These are phyloP conservation scores for Drosophila neocordata DNA, from an alignment of 1,140 invertebrate species.

Conservation along the genomic window DNA sequence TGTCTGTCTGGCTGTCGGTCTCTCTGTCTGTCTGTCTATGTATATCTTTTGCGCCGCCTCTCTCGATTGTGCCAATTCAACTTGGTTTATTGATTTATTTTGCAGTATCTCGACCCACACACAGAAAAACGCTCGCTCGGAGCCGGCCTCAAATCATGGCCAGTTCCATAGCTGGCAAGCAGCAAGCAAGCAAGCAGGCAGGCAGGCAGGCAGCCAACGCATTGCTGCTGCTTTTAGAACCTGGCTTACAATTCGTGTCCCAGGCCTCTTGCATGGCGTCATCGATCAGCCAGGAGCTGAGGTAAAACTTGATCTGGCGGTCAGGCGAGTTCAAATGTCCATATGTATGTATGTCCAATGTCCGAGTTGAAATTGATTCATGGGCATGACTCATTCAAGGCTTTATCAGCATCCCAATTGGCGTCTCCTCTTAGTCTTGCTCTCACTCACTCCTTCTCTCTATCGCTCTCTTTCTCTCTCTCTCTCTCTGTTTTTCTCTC, in stretches of 20 bases:
- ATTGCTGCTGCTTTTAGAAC: background rate
- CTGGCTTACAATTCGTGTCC: background rate
- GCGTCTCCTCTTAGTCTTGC: background rate
- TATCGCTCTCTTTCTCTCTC: background rate
- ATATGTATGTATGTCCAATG: slow-evolving; percentile 13
- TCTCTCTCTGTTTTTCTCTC: background rate
- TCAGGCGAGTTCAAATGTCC: slow-evolving; percentile 62
- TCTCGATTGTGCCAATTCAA: slow-evolving; percentile 48
- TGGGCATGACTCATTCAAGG: slow-evolving; percentile 58
- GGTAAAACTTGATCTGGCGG: slow-evolving; percentile 41
- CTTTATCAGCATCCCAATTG: slow-evolving; percentile 55
- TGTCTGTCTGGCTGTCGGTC: slow-evolving; percentile 43
- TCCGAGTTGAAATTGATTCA: slow-evolving; percentile 61
- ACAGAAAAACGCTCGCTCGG: slow-evolving; percentile 23
- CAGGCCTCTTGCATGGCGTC: slow-evolving; percentile 24
- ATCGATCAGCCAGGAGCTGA: slow-evolving; percentile 20
- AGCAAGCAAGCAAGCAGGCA: too few species aligned
- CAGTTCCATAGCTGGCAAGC: slow-evolving; percentile 31
- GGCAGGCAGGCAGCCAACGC: slow-evolving; percentile 38
- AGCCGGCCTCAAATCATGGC: slow-evolving; percentile 50
- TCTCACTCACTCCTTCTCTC: background rate
- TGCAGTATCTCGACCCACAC: slow-evolving; percentile 55
- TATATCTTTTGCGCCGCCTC: slow-evolving; percentile 14
- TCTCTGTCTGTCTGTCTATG: slow-evolving; percentile 4
- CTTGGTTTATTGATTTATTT: slow-evolving; percentile 69